Conservation (phyloP, 2,888 invertebrate species). For the Agonopterix subpropinquella region DNA sequence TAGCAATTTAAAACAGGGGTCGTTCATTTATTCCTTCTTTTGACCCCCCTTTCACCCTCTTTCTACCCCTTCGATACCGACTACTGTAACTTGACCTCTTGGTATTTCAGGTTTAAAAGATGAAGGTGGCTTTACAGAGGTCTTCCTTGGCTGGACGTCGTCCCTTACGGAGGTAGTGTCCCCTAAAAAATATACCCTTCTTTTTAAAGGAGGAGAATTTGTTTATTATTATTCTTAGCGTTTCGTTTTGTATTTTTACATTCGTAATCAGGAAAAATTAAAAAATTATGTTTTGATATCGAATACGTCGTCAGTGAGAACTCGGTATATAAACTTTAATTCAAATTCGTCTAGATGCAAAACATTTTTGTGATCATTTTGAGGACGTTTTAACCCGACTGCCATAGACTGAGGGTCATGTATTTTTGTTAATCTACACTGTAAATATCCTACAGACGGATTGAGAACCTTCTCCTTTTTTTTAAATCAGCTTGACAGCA, state of each 20-base stretch:
- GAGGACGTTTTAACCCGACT: too few species aligned
- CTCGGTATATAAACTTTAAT: too few species aligned
- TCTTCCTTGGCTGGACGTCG: conserved; percentile 30
- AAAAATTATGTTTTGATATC: too few species aligned
- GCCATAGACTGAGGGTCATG: too few species aligned
- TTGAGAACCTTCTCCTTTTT: too few species aligned
- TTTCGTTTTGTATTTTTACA: conserved; percentile 3
- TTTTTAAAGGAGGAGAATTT: conserved; percentile 43
- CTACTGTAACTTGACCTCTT: conserved; percentile 27
- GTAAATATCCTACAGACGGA: too few species aligned
- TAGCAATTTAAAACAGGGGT: conserved; percentile 61
- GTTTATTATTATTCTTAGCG: conserved; percentile 32
- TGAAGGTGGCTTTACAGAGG: conserved; percentile 15
- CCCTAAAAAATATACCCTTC: conserved; percentile 55
- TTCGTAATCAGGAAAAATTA: background rate
- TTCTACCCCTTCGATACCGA: conserved; percentile 18
- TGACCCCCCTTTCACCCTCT: conserved; percentile 23
- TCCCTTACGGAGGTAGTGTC: conserved; percentile 24
- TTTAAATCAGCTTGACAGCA: too few species aligned
- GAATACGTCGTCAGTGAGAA: too few species aligned
- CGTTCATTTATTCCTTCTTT: conserved; percentile 60
- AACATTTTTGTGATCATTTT: too few species aligned
- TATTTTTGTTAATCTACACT: too few species aligned
- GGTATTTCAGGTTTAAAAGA: conserved; percentile 1
- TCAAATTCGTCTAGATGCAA: too few species aligned